phyloP scores from a whole-genome alignment of 1,140 invertebrate species.

The Watersipora subatra region DNA sequence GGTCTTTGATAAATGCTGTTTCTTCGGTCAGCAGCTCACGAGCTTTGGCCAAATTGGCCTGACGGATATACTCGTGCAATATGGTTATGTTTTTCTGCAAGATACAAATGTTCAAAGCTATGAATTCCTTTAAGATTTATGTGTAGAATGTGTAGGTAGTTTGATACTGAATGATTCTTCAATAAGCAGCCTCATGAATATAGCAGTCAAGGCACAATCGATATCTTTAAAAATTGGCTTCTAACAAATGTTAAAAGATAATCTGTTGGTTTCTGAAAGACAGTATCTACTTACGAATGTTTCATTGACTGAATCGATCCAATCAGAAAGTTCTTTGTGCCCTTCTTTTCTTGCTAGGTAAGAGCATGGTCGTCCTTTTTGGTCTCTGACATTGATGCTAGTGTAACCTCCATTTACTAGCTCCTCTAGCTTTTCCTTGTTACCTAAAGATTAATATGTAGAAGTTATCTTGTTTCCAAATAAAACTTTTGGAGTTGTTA shows the following conservation, averaged over 20 bases:
- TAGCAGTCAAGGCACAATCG: too few relatives aligned
- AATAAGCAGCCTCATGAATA: too few relatives aligned
- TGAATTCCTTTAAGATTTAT: too few relatives aligned
- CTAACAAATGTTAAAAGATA: too few relatives aligned
- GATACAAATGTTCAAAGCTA: too few relatives aligned
- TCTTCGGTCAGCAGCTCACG: not conserved
- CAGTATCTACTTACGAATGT: not conserved
- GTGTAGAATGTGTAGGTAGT: too few relatives aligned
- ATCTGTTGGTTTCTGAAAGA: too few relatives aligned
- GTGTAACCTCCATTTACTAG: not conserved
- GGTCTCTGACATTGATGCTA: not conserved
- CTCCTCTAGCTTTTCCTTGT: not conserved
- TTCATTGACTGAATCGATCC: not conserved
- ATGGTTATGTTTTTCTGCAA: not conserved
- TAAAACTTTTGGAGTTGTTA: too few relatives aligned
- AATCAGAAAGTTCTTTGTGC: not conserved
- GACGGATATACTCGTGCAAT: not conserved
- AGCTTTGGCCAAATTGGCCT: not conserved
- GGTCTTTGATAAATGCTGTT: not conserved
- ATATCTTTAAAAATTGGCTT: too few relatives aligned
- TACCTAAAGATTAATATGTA: too few relatives aligned
- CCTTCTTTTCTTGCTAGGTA: constrained; percentile 2
- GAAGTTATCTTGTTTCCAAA: too few relatives aligned
- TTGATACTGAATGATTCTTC: too few relatives aligned
- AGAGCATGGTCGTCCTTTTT: not conserved